These are phyloP conservation scores for Antheraea yamamai DNA, from an alignment of 2,888 invertebrate species.

Conservation along the genomic window DNA sequence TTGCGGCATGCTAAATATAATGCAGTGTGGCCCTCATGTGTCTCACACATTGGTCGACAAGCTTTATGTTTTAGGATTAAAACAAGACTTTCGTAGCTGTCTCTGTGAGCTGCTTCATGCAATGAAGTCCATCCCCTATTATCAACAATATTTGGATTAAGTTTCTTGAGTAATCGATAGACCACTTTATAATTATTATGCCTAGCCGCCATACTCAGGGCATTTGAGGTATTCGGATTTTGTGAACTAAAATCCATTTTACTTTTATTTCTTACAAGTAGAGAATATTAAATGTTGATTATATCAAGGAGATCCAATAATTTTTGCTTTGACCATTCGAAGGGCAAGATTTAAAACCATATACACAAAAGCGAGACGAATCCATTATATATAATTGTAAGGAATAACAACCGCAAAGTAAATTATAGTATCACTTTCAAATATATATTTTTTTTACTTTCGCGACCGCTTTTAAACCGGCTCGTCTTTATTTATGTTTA, in stretches of 20 bases:
- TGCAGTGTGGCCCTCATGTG: constrained; percentile 77
- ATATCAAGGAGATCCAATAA: no score
- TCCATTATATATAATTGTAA: no score
- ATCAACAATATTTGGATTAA: constrained; percentile 74
- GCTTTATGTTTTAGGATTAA: constrained; percentile 61
- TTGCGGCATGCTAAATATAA: constrained; percentile 71
- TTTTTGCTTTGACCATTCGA: no score
- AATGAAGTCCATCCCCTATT: constrained; percentile 80
- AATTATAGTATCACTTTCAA: no score
- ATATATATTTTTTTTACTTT: no score
- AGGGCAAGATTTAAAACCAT: neutral
- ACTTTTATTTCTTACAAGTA: neutral
- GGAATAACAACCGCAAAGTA: no score
- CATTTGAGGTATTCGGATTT: constrained; percentile 73
- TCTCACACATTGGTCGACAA: constrained; percentile 63
- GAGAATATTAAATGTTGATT: no score
- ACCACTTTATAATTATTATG: constrained; percentile 61
- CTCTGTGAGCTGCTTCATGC: constrained; percentile 75
- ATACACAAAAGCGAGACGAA: no score
- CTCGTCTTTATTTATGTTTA: no score
- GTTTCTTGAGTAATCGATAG: constrained; percentile 60
- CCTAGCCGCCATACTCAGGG: constrained; percentile 72
- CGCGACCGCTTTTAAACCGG: no score
- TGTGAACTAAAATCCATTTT: constrained; percentile 78
- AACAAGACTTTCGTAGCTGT: constrained; percentile 63